phyloP scores from a whole-genome alignment of 1,140 invertebrate species.

The Drosophila pruinosa region DNA sequence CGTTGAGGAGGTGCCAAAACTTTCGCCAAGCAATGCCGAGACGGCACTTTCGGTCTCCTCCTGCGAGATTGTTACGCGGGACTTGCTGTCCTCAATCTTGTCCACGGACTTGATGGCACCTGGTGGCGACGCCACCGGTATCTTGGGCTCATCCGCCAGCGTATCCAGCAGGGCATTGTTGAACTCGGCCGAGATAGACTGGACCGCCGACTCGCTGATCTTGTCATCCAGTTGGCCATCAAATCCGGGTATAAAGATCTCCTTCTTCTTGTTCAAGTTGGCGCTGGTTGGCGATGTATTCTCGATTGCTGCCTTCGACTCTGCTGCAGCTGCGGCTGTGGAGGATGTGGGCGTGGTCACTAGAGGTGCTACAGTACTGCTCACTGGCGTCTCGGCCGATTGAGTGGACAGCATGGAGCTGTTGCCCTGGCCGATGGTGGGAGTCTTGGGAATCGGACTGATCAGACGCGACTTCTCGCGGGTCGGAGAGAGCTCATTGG shows the following conservation, averaged over 20 bases:
- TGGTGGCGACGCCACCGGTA: conserved; percentile 76
- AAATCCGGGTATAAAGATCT: conserved; percentile 88
- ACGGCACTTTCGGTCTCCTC: conserved; percentile 96
- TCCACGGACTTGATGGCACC: conserved; percentile 83
- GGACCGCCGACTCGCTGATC: conserved; percentile 91
- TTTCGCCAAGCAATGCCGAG: conserved; percentile 92
- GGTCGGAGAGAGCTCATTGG: conserved; percentile 75
- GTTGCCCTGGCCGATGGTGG: conserved; percentile 65
- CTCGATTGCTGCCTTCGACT: conserved; percentile 7
- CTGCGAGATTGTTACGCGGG: conserved; percentile 92
- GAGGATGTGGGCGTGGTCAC: conserved; percentile 72
- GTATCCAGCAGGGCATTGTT: conserved; percentile 71
- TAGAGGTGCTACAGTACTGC: conserved; percentile 37
- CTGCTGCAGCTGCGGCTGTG: conserved; percentile 34
- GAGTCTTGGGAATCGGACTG: conserved; percentile 85
- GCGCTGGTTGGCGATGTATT: conserved; percentile 42
- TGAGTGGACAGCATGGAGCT: conserved; percentile 67
- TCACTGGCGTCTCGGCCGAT: conserved; percentile 61
- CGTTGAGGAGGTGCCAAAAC: conserved; percentile 86
- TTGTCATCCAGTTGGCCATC: conserved; percentile 87
- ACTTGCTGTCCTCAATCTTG: conserved; percentile 88
- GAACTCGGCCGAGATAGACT: conserved; percentile 87
- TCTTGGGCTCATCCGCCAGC: conserved; percentile 83
- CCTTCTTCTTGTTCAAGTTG: conserved; percentile 83
- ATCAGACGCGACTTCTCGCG: conserved; percentile 84